phyloP scores from a whole-genome alignment of 2,113 vertebrate species.

The Sminthopsis crassicaudata region DNA sequence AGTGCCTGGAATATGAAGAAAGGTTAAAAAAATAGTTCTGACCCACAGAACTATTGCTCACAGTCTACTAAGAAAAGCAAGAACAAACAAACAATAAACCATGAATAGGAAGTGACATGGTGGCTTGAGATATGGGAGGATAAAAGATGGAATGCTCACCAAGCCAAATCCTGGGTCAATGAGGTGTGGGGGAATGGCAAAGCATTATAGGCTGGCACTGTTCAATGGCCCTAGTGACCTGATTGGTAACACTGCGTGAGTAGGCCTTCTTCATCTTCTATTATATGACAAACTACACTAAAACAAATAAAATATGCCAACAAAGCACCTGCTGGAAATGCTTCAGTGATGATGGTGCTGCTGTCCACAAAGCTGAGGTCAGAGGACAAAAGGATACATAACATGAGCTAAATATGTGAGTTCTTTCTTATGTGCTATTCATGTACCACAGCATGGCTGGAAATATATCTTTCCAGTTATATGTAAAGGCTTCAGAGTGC shows the following conservation, averaged over 20 bases:
- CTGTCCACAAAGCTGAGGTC: neutral
- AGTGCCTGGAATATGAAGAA: neutral
- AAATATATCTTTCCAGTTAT: no score
- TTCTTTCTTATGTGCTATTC: neutral
- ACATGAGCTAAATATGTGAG: neutral
- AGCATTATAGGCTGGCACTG: neutral
- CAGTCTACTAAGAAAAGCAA: neutral
- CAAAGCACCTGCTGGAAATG: neutral
- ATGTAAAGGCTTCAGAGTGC: no score
- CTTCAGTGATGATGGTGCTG: neutral
- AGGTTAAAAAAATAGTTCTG: neutral
- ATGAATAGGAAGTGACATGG: neutral
- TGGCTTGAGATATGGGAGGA: neutral
- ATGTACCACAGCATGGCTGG: neutral
- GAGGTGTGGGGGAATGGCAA: neutral
- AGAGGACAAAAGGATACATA: neutral
- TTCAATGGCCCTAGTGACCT: neutral
- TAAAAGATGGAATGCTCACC: neutral
- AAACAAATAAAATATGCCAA: neutral
- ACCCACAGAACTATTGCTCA: neutral
- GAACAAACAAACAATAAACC: no score
- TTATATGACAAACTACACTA: neutral
- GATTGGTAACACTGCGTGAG: neutral
- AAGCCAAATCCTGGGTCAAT: neutral
- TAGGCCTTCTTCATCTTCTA: no score